Conservation (phyloP, 2,113 vertebrate species). For the Hemiprocne comata region DNA sequence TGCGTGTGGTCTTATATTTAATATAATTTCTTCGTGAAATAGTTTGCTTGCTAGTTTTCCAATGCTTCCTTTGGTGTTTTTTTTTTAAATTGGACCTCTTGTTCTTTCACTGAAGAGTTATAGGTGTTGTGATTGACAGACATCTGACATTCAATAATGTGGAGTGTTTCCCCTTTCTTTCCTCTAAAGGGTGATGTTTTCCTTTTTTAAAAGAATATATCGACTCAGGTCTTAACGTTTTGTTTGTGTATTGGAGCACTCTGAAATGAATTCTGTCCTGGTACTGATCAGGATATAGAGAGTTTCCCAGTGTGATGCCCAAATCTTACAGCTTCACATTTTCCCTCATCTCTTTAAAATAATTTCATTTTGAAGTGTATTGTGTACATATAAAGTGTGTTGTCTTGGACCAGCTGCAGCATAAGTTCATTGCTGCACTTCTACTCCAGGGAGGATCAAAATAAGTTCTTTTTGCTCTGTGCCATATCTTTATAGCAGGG, state of each 20-base stretch:
- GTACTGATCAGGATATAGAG: neutral
- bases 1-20: neutral
- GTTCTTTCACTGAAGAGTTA: neutral
- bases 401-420: neutral
- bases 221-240: neutral
- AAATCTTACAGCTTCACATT: neutral
- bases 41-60: neutral
- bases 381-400: accelerated
- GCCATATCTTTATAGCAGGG: neutral
- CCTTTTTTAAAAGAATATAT: neutral
- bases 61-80: neutral
- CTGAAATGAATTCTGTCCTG: neutral
- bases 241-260: neutral
- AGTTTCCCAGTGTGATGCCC: neutral
- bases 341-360: neutral
- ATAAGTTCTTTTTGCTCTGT: neutral
- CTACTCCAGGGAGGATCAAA: neutral
- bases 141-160: neutral
- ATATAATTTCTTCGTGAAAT: neutral
- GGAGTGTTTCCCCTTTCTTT: neutral
- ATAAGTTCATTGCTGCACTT: neutral
- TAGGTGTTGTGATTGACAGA: neutral
- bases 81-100: neutral
- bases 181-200: neutral
- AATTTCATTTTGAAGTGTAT: neutral